Evolutionary conservation across 2,113 vertebrate species (phyloP).

Genomic region (Macrotus californicus): DNA sequence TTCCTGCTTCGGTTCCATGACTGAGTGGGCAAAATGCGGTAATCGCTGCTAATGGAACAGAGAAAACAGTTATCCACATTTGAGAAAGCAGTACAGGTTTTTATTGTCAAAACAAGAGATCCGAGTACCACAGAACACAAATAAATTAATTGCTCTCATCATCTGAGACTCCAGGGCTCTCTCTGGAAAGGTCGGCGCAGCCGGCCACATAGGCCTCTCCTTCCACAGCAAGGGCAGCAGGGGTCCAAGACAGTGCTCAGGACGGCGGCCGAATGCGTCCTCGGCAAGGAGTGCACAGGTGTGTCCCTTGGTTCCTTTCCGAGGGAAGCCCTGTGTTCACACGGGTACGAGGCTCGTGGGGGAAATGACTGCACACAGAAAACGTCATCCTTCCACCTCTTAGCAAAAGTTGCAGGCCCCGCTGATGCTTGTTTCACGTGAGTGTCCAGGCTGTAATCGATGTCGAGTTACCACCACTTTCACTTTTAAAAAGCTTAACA

Average conservation of each 20-base stretch:
- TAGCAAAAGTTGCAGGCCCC: background rate
- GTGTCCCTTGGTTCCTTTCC: background rate
- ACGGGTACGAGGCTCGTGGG: background rate
- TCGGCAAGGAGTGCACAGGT: background rate
- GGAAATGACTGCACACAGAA: background rate
- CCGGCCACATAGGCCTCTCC: background rate
- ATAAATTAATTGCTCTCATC: conserved; percentile 60
- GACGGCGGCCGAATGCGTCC: background rate
- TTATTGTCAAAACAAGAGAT: conserved; percentile 61
- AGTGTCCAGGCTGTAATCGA: background rate
- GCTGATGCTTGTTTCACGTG: background rate
- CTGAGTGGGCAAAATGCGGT: background rate
- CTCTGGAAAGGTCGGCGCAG: background rate
- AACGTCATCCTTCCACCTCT: background rate
- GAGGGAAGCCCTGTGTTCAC: background rate
- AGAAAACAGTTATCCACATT: background rate
- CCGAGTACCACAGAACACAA: conserved; percentile 44
- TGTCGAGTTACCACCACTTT: background rate
- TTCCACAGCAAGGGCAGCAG: background rate
- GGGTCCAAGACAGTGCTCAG: background rate
- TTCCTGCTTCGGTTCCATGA: background rate
- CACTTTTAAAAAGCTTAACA: background rate
- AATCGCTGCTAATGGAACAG: background rate
- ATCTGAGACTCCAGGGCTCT: background rate
- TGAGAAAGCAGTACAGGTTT: conserved; percentile 57